A percentile compares a stretch with the other conserved stretches of the same genome.
phyloP scores from a whole-genome alignment of 1,140 invertebrate species.

The Caerostris darwini region DNA sequence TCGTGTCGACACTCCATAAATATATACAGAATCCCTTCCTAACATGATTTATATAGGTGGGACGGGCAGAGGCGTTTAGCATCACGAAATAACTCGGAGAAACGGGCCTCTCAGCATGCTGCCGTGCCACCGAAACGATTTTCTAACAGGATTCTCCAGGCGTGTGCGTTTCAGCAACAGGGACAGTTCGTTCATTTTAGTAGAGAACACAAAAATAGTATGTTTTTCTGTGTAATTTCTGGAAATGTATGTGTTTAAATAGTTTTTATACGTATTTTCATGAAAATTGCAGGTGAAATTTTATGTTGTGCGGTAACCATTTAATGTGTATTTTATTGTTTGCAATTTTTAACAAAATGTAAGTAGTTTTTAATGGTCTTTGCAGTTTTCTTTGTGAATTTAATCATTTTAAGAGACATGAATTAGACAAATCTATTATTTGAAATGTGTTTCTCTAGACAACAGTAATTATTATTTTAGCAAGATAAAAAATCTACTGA shows the following conservation, averaged over 20 bases:
- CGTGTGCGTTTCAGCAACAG: not conserved
- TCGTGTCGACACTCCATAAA: conserved; percentile 36
- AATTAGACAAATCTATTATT: too few species aligned
- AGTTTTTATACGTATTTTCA: not conserved
- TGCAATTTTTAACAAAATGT: too few species aligned
- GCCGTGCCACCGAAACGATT: conserved; percentile 11
- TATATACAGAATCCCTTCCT: not conserved
- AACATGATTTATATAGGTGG: conserved; percentile 31
- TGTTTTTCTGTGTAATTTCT: too few species aligned
- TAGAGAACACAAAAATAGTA: not conserved
- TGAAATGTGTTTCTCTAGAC: too few species aligned
- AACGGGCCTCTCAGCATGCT: conserved; percentile 22
- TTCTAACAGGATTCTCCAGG: conserved; percentile 16
- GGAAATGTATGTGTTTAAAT: too few species aligned
- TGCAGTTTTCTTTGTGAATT: too few species aligned
- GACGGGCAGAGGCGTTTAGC: conserved; percentile 9
- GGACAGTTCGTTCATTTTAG: conserved; percentile 13
- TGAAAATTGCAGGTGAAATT: not conserved
- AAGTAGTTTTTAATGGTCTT: not conserved
- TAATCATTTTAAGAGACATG: too few species aligned
- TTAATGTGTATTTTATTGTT: not conserved
- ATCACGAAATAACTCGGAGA: conserved; percentile 33
- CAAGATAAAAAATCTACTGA: too few species aligned
- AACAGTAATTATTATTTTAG: too few species aligned
- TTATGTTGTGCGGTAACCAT: not conserved